phyloP scores from a whole-genome alignment of 2,113 vertebrate species.

The Halichoerus grypus region DNA sequence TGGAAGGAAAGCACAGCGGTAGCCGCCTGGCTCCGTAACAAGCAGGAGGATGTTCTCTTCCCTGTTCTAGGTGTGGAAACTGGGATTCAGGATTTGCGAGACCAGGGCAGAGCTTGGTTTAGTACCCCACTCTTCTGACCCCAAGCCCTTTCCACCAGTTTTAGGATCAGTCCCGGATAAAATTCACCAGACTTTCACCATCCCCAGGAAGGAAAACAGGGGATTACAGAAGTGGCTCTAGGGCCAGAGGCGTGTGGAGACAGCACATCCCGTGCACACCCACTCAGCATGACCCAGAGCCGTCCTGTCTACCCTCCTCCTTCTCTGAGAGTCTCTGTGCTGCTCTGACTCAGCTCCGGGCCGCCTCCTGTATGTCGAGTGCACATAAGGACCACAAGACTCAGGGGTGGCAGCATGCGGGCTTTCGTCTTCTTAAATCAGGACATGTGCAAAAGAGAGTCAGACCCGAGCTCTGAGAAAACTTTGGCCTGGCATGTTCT shows the following conservation, averaged over 20 bases:
- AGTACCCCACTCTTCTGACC: neutral
- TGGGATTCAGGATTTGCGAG: neutral
- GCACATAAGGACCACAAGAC: neutral
- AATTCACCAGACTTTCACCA: neutral
- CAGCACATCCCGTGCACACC: neutral
- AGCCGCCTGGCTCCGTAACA: neutral
- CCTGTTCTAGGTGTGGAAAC: neutral
- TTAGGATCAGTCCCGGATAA: neutral
- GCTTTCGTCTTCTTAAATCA: neutral
- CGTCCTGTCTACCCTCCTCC: neutral
- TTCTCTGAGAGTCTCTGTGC: rapidly evolving
- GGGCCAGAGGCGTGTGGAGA: no score
- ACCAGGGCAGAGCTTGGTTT: neutral
- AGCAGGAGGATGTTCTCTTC: neutral
- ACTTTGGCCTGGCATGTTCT: neutral
- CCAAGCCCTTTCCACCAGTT: neutral
- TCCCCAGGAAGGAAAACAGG: neutral
- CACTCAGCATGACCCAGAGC: rapidly evolving
- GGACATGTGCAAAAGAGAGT: neutral
- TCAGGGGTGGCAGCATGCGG: no score
- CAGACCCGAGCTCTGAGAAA: neutral
- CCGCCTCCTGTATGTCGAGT: no score
- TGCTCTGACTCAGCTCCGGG: no score
- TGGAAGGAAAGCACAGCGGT: neutral
- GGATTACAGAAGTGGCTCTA: neutral